phyloP scores from a whole-genome alignment of 35 echinoderm and acorn worm species.

The Amphiura filiformis region DNA sequence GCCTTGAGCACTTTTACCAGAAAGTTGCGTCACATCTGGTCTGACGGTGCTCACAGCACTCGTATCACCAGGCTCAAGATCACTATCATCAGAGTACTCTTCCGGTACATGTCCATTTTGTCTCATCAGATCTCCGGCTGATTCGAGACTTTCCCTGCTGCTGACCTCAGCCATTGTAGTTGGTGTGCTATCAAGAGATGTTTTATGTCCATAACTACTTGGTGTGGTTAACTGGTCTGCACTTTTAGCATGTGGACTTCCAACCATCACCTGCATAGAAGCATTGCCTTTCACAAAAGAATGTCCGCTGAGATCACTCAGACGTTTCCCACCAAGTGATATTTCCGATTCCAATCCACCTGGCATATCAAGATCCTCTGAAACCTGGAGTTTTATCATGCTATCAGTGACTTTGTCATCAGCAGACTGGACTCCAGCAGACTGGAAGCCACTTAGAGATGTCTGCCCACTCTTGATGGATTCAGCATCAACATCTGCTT shows the following conservation, averaged over 20 bases:
- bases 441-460: slow-evolving; percentile 41
- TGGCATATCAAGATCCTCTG: slow-evolving; percentile 8
- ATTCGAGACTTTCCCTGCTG: slow-evolving; percentile 72
- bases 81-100: slow-evolving; percentile 50
- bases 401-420: slow-evolving; percentile 7
- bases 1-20: neutral
- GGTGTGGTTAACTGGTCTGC: slow-evolving; percentile 53
- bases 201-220: slow-evolving; percentile 49
- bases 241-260: slow-evolving; percentile 68
- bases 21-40: slow-evolving; percentile 71
- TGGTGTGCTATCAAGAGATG: slow-evolving; percentile 57
- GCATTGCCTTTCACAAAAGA: slow-evolving; percentile 65
- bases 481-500: slow-evolving; percentile 16
- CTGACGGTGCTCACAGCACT: slow-evolving; percentile 56
- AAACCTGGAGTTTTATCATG: neutral
- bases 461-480: slow-evolving; percentile 16
- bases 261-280: slow-evolving; percentile 72
- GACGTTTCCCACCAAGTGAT: slow-evolving; percentile 38
- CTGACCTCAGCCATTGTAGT: slow-evolving; percentile 68
- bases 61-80: slow-evolving; percentile 83
- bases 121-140: slow-evolving; percentile 56
- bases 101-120: neutral
- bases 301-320: slow-evolving; percentile 46
- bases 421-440: slow-evolving; percentile 44
- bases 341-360: slow-evolving; percentile 36